phyloP scores from a whole-genome alignment of 2,797 vertebrate genomes.

The Hirundo rustica region DNA sequence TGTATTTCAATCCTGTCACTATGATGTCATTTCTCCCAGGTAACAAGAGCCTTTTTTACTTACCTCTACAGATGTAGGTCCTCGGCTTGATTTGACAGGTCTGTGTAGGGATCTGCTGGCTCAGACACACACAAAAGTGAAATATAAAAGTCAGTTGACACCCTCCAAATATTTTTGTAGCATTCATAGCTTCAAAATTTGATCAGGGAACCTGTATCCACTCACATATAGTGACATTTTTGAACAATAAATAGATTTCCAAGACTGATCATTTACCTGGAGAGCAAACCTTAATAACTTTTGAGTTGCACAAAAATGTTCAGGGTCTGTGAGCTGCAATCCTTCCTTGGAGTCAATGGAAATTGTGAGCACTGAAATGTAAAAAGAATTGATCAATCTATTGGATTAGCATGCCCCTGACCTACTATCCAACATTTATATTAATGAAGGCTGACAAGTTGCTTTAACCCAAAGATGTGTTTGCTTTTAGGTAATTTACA shows the following conservation, averaged over 20 bases:
- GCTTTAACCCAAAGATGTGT: neutral
- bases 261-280: neutral
- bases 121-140: neutral
- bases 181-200: neutral
- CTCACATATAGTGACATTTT: neutral
- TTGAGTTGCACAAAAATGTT: neutral
- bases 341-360: neutral
- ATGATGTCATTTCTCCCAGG: neutral
- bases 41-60: neutral
- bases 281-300: neutral
- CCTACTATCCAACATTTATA: neutral
- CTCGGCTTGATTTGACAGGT: neutral
- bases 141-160: neutral
- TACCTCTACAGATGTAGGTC: neutral
- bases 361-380: neutral
- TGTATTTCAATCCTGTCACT: neutral
- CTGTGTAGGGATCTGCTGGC: neutral
- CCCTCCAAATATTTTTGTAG: neutral
- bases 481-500: slow-evolving; percentile 19
- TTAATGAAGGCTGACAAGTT: neutral
- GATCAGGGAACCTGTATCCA: neutral
- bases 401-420: neutral
- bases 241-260: neutral
- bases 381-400: neutral
- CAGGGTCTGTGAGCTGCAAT: neutral